Evolutionary conservation across 2,888 invertebrate genomes (phyloP).

Genomic region (Drosophila nigricruria): DNA sequence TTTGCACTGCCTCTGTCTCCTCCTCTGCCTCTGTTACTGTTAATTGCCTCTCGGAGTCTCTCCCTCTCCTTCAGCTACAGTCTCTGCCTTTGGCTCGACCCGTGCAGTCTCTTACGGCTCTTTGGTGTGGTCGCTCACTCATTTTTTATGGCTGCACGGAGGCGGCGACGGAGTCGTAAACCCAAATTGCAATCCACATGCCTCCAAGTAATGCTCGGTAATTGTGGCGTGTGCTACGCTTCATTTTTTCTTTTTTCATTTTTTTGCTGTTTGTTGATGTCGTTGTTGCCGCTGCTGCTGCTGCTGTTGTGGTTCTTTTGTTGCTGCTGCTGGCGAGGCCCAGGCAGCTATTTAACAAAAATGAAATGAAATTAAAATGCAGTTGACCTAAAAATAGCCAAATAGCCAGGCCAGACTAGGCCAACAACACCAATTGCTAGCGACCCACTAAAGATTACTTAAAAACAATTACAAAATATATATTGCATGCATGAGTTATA

Average conservation of each 20-base stretch:
- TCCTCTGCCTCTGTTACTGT: not conserved
- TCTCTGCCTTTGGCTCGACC: not conserved
- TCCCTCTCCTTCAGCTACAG: not conserved
- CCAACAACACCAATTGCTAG: conserved; percentile 26
- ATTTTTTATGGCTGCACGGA: conserved; percentile 36
- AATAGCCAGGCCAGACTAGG: conserved; percentile 38
- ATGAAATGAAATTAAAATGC: conserved; percentile 73
- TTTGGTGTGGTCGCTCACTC: conserved; percentile 16
- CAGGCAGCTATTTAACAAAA: conserved; percentile 63
- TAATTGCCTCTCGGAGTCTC: conserved; percentile 1
- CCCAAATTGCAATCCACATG: conserved; percentile 71
- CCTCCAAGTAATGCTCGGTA: conserved; percentile 48
- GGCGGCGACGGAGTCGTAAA: conserved; percentile 58
- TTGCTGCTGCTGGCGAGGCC: conserved; percentile 13
- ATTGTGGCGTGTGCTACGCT: conserved; percentile 56
- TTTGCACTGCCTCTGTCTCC: not conserved
- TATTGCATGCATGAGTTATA: not conserved
- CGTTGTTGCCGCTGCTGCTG: conserved; percentile 18
- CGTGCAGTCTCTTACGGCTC: conserved; percentile 6
- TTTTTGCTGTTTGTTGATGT: not conserved
- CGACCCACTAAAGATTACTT: conserved; percentile 40
- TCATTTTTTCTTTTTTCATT: conserved; percentile 6
- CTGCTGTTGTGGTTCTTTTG: conserved; percentile 21
- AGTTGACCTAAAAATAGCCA: conserved; percentile 71
- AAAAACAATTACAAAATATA: conserved; percentile 1